These are phyloP conservation scores for Amphipyra tragopoginis DNA, from an alignment of 2,888 invertebrate genomes.

Conservation along the genomic window DNA sequence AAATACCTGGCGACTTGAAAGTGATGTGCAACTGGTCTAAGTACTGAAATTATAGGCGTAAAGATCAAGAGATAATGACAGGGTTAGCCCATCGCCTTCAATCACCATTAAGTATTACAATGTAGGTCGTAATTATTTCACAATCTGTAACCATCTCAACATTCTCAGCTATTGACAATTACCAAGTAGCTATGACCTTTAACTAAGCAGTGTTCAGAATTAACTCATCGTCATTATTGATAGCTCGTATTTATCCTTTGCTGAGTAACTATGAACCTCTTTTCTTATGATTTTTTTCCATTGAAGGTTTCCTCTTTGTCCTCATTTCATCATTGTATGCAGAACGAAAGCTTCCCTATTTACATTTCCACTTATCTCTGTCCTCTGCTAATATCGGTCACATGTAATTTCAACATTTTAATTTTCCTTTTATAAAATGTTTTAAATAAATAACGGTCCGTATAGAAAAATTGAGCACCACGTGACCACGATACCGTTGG, in stretches of 20 bases:
- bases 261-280: too few relatives aligned
- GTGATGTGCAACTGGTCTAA: constrained; percentile 3
- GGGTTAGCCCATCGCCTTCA: constrained; percentile 22
- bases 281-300: too few relatives aligned
- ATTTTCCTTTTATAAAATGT: neutral
- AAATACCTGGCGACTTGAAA: constrained; percentile 4
- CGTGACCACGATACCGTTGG: constrained; percentile 17
- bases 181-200: constrained; percentile 26
- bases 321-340: too few relatives aligned
- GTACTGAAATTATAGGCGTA: constrained; percentile 28
- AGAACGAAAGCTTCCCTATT: neutral
- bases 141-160: constrained; percentile 20
- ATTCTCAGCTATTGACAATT: constrained; percentile 21
- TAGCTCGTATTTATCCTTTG: neutral
- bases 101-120: constrained; percentile 29
- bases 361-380: neutral
- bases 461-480: constrained; percentile 12
- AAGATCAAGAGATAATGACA: constrained; percentile 31
- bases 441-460: constrained; percentile 6
- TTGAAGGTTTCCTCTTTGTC: too few relatives aligned
- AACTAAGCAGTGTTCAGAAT: constrained; percentile 4
- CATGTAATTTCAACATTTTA: neutral
- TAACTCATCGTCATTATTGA: constrained; percentile 18
- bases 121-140: constrained; percentile 24
- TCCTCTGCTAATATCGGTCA: neutral